phyloP scores from a whole-genome alignment of 2,888 invertebrate species.

The Rosalia funebris region DNA sequence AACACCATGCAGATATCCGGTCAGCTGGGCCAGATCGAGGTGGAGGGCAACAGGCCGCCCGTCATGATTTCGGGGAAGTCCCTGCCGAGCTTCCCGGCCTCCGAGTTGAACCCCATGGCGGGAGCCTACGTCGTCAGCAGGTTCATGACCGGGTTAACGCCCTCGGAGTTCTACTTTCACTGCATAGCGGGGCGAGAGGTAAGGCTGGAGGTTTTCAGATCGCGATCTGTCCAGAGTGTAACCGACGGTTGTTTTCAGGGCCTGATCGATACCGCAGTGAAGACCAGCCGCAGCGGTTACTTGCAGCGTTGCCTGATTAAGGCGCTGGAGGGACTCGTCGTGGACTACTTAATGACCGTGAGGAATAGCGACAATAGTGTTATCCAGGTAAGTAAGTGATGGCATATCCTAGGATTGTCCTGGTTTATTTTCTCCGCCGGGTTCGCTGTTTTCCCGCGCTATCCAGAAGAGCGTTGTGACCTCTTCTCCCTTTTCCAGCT shows the following conservation, averaged over 20 bases:
- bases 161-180: constrained; percentile 99
- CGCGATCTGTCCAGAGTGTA: constrained; percentile 11
- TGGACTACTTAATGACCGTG: constrained; percentile 94
- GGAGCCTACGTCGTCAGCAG: constrained; percentile 97
- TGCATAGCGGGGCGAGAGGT: constrained; percentile 99
- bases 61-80: constrained; percentile 92
- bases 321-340: constrained; percentile 94
- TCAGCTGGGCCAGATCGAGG: constrained; percentile 95
- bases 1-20: constrained; percentile 99
- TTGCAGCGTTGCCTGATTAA: constrained; percentile 97
- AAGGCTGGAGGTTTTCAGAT: too few species aligned
- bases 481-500: too few species aligned
- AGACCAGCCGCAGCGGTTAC: constrained; percentile 98
- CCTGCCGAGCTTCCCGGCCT: constrained; percentile 90
- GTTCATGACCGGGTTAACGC: constrained; percentile 98
- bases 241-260: too few species aligned
- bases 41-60: constrained; percentile 97
- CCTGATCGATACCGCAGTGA: constrained; percentile 99
- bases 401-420: too few species aligned
- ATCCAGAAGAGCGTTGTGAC: too few species aligned
- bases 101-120: constrained; percentile 88
- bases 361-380: constrained; percentile 93
- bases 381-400: constrained; percentile 73
- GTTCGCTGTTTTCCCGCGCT: too few species aligned
- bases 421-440: too few species aligned